phyloP scores from a whole-genome alignment of 2,888 invertebrate genomes.

The Pachliopta kotzebuea region DNA sequence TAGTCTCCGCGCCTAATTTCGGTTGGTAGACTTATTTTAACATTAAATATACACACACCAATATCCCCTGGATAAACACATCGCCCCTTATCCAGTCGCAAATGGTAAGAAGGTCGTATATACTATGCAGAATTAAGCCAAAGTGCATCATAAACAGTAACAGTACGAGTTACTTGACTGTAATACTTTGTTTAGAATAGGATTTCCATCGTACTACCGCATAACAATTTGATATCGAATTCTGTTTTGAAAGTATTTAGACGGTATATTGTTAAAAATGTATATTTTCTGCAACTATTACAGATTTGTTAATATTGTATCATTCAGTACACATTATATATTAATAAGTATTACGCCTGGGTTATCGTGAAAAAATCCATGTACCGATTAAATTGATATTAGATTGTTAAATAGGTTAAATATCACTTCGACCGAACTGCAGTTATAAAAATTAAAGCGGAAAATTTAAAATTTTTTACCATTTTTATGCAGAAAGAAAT shows the following conservation, averaged over 20 bases:
- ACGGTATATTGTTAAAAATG: constrained; percentile 20
- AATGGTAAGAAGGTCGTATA: constrained; percentile 55
- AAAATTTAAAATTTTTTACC: too few species aligned
- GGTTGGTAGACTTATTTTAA: constrained; percentile 77
- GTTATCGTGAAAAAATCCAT: too few species aligned
- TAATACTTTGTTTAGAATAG: constrained; percentile 35
- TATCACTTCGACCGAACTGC: too few species aligned
- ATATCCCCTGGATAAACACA: constrained; percentile 77
- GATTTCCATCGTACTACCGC: constrained; percentile 50
- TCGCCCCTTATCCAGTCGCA: constrained; percentile 68
- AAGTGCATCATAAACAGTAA: constrained; percentile 45
- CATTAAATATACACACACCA: constrained; percentile 75
- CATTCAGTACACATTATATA: too few species aligned
- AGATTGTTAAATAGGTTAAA: too few species aligned
- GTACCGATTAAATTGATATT: too few species aligned
- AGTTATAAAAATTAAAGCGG: too few species aligned
- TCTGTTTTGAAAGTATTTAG: constrained; percentile 30
- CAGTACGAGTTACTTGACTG: constrained; percentile 36
- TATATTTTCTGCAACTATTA: neutral
- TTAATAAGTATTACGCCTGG: too few species aligned
- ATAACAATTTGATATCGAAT: constrained; percentile 49
- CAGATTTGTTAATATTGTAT: neutral
- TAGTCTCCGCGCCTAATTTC: constrained; percentile 76
- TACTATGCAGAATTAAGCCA: constrained; percentile 34
- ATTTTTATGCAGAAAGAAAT: too few species aligned